phyloP scores from a whole-genome alignment of 2,888 invertebrate species.

The Heliconius erato region DNA sequence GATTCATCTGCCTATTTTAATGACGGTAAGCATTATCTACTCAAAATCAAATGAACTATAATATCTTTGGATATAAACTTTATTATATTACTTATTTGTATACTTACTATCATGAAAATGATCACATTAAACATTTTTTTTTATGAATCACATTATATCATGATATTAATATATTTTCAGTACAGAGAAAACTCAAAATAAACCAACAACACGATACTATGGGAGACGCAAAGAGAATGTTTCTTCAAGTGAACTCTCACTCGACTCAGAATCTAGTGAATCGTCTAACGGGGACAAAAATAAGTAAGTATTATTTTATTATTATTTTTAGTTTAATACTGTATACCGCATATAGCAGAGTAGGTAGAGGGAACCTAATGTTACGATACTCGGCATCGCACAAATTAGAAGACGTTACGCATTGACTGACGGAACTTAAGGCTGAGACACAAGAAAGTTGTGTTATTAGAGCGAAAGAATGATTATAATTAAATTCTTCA shows the following conservation, averaged over 20 bases:
- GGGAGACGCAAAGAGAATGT: slow-evolving; percentile 79
- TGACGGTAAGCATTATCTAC: slow-evolving; percentile 2
- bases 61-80: neutral
- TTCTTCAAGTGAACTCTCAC: slow-evolving; percentile 79
- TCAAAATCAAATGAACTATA: neutral
- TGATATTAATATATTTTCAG: slow-evolving; percentile 48
- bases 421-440: neutral
- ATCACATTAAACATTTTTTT: too few species aligned
- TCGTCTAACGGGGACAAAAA: slow-evolving; percentile 64
- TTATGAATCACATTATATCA: too few species aligned
- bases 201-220: slow-evolving; percentile 77
- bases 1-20: neutral
- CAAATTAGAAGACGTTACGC: neutral
- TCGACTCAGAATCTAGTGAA: slow-evolving; percentile 76
- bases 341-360: neutral
- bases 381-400: neutral
- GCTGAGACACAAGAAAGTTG: neutral
- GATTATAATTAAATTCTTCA: neutral
- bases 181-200: slow-evolving; percentile 52
- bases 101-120: neutral
- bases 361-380: neutral
- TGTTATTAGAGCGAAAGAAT: neutral
- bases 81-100: neutral
- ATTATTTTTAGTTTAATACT: neutral
- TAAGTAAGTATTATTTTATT: slow-evolving; percentile 64